Conservation (phyloP, 2,797 vertebrate species). For the Molossus molossus region DNA sequence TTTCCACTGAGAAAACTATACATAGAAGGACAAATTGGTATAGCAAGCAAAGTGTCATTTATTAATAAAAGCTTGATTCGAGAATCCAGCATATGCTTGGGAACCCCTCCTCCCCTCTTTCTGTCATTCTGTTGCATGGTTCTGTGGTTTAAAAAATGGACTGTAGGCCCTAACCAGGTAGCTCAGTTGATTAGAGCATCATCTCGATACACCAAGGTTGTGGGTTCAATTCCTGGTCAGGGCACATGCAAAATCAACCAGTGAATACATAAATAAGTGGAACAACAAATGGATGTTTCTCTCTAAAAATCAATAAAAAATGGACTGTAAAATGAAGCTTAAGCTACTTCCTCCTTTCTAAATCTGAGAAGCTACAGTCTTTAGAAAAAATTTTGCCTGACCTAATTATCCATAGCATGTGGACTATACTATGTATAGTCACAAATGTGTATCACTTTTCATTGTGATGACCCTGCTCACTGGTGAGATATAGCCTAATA, state of each 20-base stretch:
- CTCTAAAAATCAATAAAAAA: background rate
- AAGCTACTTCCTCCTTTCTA: background rate
- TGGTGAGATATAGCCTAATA: background rate
- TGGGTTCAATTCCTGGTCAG: background rate
- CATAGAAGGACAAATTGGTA: background rate
- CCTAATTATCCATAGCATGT: slow-evolving; percentile 17
- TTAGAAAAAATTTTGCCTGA: slow-evolving; percentile 54
- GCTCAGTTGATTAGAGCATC: background rate
- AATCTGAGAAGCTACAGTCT: slow-evolving; percentile 37
- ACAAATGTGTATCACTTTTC: slow-evolving; percentile 44
- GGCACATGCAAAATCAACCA: too few relatives aligned
- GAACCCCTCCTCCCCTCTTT: background rate
- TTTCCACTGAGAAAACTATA: background rate
- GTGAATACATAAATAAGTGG: too few relatives aligned
- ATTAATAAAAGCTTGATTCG: slow-evolving; percentile 44
- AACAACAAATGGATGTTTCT: background rate
- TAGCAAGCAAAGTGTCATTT: background rate
- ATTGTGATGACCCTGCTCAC: slow-evolving; percentile 11
- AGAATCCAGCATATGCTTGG: background rate
- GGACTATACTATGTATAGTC: background rate
- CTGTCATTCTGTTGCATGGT: background rate
- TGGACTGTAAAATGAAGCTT: slow-evolving; percentile 18
- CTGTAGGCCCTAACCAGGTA: background rate
- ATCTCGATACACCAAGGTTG: background rate
- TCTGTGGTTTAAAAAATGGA: background rate